Base-by-base conservation (phyloP, 2,113 vertebrate genomes). In the Cyprinodon brontotheroides region DNA sequence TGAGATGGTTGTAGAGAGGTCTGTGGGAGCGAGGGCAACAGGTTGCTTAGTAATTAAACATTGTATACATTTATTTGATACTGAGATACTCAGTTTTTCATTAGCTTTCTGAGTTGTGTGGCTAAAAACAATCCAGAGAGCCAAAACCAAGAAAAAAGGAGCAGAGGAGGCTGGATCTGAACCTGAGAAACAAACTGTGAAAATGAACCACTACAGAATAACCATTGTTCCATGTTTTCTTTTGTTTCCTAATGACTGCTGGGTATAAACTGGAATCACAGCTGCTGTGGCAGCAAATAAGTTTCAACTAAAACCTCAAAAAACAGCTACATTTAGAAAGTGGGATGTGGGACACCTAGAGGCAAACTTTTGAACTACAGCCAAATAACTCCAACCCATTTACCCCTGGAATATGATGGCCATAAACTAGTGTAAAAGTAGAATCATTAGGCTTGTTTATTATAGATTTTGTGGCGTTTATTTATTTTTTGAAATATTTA, bases 11-110 rank as follows among this genome's bases (percentile, higher is more conserved):
- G 61, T 8, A 22, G 29, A 59, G 60, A 50, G 62, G 11, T 57
- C 50, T 57, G 14, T n/a, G 20, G 50, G 17, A n/a, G 50, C n/a
- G 45, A 62, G 59, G 79, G 80, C 76, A 82, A 83, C 79, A 71
- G 66, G 82, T 83, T 85, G 80, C 77, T 80, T 4, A 63, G 65
- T 65, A 50, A 62, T 37, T 12, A 70, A n/a, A 71, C 61, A 6
- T 48, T 29, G 13, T 13, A 73, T 11, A 38, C 65, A 38, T 77
- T 83, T 77, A 81, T 59, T 81, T 70, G 61, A 82, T 61, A 78
- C 80, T 77, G 82, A 81, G 64, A 73, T 17, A n/a, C 50, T 70
- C 50, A 67, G 61, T 65, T 57, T 37, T 47, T 11, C 61, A 57
- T 4, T 61, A 3, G 50, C 29, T 68, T 61, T 78, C 74, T 72